Conservation (phyloP, 2,797 vertebrate genomes). For the Gallirallus australis region DNA sequence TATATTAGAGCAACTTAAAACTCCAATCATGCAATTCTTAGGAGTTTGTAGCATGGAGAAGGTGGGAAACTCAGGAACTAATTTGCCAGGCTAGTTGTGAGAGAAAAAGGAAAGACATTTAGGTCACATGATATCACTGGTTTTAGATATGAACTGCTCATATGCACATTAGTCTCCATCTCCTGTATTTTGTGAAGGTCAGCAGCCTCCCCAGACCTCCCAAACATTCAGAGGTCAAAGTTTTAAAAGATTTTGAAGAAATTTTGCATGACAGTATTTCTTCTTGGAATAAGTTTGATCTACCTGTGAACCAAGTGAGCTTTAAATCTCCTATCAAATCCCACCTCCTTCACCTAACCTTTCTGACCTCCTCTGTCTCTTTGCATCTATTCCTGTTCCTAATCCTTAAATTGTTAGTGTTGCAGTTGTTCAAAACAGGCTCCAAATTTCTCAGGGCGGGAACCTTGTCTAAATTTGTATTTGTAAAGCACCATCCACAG, state of each 20-base stretch:
- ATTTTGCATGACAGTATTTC: not conserved
- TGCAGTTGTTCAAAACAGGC: not conserved
- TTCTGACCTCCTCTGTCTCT: not conserved
- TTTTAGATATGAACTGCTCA: not conserved
- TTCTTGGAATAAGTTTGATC: not conserved
- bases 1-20: not conserved
- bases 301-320: not conserved
- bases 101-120: not conserved
- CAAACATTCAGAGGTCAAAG: not conserved
- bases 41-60: not conserved
- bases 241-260: not conserved
- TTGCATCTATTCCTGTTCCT: not conserved
- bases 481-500: not conserved
- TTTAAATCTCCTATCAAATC: not conserved
- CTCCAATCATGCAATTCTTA: not conserved
- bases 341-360: not conserved
- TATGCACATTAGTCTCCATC: not conserved
- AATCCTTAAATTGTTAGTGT: slow-evolving; percentile 42
- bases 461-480: slow-evolving; percentile 25
- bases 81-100: not conserved
- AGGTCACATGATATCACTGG: rapidly evolving
- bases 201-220: not conserved
- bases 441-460: slow-evolving; percentile 5
- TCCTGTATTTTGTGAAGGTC: not conserved
- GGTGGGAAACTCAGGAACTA: not conserved